Evolutionary conservation across 1,140 invertebrate genomes (phyloP), one percentile per base, ranked within the genome.

Genomic region (Leptopilina clavipes): DNA sequence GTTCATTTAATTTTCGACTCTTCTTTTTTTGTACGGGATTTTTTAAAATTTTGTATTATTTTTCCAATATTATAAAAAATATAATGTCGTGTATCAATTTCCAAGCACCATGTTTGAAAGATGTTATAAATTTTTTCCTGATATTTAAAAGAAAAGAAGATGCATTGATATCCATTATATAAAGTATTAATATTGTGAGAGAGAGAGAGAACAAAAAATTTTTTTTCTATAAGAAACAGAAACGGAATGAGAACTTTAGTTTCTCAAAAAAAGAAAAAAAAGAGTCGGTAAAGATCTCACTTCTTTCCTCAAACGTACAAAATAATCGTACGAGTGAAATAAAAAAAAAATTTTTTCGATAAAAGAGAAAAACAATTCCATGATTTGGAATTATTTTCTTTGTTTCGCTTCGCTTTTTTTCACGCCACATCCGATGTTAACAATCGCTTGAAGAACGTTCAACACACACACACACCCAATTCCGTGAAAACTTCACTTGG

Each of bases 61-160:
- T 71, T 71, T 74, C 45, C 71, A 37, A 18, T 14, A 48, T 73
- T 11, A 31, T 37, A 65, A 12, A 31, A n/a, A 65, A n/a, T 65
- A 65, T 65, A 65, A 54, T 7, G 3, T 40, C 0, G 9, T 40
- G 25, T 31, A 31, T 31, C 25, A 31, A 31, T 40, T 40, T 40
- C 9, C 2, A 40, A 40, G 37, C 37, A 40, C 7, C 37, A 40
- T 40, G 12, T 65, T 31, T 14, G 19, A 65, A 31, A 14, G n/a
- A 11, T 11, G 25, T 14, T 22, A n/a, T n/a, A 22, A 14, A 65
- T 31, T n/a, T 65, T 14, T 25, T 7, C 7, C 14, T 12, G 1
- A 37, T 65, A 25, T 65, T 31, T 8, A 6, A 31, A 31, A 37
- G 10, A 22, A 22, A 31, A 31, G 25, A 31, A 31, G 25, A 31